Base-by-base conservation (phyloP, 2,797 vertebrate genomes). In the Tokudaia muenninki region DNA sequence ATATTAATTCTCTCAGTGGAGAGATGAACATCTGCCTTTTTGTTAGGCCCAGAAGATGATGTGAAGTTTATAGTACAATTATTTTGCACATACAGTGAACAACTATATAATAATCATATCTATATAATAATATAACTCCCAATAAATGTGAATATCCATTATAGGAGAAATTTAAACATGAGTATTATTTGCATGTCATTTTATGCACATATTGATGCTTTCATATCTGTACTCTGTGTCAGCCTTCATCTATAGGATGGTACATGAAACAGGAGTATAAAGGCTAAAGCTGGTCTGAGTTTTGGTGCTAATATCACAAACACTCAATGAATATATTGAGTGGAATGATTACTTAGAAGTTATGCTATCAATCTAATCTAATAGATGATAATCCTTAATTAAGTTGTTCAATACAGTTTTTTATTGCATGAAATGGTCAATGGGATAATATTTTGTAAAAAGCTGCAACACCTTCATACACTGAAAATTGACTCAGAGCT, bases 21-120 rank as follows among this genome's bases (percentile, higher is more conserved):
- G 17, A 84, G n/a, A 75, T 47, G 16, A 29, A n/a, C 3, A 83
- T 17, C 0, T 9, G 3, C 22, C 9, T 2, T 61, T 67, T 11
- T 0, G 4, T 11, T 41, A 67, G 41, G 3, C 1, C 17, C 6
- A 44, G 0, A 0, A 0, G 86, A 70, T 55, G 14, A 57, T 77
- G 3, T 79, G 6, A 41, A 29, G 26, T 93, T 57, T 21, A 34
- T 44, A 31, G 9, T 26, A 50, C 10, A 2, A 11, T 87, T 92
- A 34, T 3, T 72, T 9, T 81, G 3, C 29, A 19, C 1, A 22
- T 22, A n/a, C 3, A 88, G 4, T 10, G 13, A 34, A 4, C 22
- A 63, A 31, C 26, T 61, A 29, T 31, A 63, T 11, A 31, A 19
- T 19, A 83, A 44, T 63, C 41, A 29, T 31, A 63, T 11, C 26